phyloP scores from a whole-genome alignment of 2,888 invertebrate genomes.

The Pandemis heparana region DNA sequence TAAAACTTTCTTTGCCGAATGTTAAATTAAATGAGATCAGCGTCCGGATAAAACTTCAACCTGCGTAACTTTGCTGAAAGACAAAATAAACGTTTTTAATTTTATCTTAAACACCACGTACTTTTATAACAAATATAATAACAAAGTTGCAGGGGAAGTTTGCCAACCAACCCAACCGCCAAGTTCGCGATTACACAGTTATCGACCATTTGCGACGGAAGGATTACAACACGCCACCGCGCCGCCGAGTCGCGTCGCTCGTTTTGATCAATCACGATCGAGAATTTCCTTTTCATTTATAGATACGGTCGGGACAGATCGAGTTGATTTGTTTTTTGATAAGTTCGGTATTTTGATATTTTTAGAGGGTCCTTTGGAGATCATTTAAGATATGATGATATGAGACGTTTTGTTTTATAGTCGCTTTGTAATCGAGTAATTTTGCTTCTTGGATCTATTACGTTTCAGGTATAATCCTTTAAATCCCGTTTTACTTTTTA shows the following conservation, averaged over 20 bases:
- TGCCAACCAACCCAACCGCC: constrained; percentile 14
- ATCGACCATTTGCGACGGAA: constrained; percentile 24
- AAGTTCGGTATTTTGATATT: not conserved
- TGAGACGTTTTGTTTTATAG: no score
- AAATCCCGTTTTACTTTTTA: no score
- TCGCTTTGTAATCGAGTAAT: no score
- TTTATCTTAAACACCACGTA: constrained; percentile 1
- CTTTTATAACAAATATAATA: constrained; percentile 19
- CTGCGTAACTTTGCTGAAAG: not conserved
- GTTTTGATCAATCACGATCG: constrained; percentile 7
- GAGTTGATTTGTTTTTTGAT: not conserved
- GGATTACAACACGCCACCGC: constrained; percentile 23
- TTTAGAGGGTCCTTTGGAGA: no score
- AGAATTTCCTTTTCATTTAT: not conserved
- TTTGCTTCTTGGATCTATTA: no score
- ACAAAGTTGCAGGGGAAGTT: constrained; percentile 25
- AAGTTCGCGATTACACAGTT: constrained; percentile 24
- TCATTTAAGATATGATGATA: no score
- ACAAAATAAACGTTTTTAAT: not conserved
- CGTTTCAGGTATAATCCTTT: no score
- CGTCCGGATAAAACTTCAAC: not conserved
- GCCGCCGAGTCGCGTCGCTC: constrained; percentile 5
- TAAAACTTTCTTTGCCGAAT: not conserved
- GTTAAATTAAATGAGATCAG: not conserved
- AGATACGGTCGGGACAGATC: not conserved